Conservation (phyloP, 30 jellyfish, hydroid and myxozoan species). For the Sanderia malayensis region DNA sequence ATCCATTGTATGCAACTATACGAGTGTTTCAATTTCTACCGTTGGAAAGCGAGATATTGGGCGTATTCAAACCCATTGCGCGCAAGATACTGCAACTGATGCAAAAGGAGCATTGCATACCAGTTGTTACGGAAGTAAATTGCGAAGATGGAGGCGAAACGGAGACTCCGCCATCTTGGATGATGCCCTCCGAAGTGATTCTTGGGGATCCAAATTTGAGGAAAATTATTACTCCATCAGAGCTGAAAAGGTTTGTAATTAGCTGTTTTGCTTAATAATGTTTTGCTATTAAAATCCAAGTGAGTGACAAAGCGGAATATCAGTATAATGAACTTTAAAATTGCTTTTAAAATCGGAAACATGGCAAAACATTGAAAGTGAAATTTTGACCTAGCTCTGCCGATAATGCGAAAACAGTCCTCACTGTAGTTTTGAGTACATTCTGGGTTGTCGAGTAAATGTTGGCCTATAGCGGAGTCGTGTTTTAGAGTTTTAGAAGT, state of each 20-base stretch:
- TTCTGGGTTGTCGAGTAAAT: no score
- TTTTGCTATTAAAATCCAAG: no score
- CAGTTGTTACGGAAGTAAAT: slow-evolving; percentile 37
- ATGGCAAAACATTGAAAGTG: no score
- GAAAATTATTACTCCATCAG: slow-evolving; percentile 32
- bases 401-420: no score
- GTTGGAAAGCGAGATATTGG: slow-evolving; percentile 62
- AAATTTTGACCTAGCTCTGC: no score
- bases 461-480: no score
- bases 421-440: no score
- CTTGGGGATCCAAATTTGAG: slow-evolving; percentile 44
- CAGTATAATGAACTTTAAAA: no score
- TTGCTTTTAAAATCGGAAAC: no score
- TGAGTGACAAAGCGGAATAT: no score
- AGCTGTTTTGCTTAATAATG: no score
- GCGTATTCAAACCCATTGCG: slow-evolving; percentile 69
- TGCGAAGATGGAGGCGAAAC: slow-evolving; percentile 9
- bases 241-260: slow-evolving; percentile 24
- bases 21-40: slow-evolving; percentile 66
- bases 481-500: no score
- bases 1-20: slow-evolving; percentile 32
- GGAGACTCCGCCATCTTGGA: slow-evolving; percentile 24
- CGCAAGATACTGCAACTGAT: slow-evolving; percentile 45
- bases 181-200: slow-evolving; percentile 44
- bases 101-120: slow-evolving; percentile 68